A percentile compares a stretch with the other conserved stretches of the same genome.
Conservation (phyloP, 2,113 vertebrate species). For the Potamarius usumacintae region DNA sequence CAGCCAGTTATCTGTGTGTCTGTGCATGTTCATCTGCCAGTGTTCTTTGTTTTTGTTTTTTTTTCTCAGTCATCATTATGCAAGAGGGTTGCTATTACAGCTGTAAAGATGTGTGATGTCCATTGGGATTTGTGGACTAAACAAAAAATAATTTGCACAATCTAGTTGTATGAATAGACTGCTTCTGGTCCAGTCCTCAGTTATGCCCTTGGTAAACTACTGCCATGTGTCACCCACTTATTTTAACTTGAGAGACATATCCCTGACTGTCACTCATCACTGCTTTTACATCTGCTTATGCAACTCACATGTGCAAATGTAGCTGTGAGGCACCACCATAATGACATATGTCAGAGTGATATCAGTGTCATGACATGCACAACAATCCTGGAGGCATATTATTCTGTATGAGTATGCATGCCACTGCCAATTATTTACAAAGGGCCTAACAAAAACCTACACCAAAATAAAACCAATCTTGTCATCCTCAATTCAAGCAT, state of each 20-base stretch:
- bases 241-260: constrained; percentile 1
- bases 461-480: not conserved
- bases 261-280: not conserved
- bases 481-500: not conserved
- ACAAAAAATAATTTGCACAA: constrained; percentile 11
- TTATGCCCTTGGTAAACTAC: constrained; percentile 9
- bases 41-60: constrained; percentile 35
- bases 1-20: constrained; percentile 10
- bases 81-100: constrained; percentile 30
- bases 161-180: not conserved
- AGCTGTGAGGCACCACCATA: constrained; percentile 30
- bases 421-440: not conserved
- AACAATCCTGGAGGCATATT: constrained; percentile 28
- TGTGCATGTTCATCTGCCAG: constrained; percentile 7
- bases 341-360: constrained; percentile 8
- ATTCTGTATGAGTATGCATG: constrained; percentile 26
- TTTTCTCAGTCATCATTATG: constrained; percentile 31
- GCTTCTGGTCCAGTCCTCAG: not conserved
- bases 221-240: constrained; percentile 9
- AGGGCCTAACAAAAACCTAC: not conserved
- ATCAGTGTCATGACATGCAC: constrained; percentile 21
- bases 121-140: constrained; percentile 1
- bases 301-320: constrained; percentile 20
- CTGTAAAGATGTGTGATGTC: constrained; percentile 12
- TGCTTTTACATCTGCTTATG: not conserved